Conservation (phyloP, 2,888 invertebrate genomes). For the Mechanitis mazaeus region DNA sequence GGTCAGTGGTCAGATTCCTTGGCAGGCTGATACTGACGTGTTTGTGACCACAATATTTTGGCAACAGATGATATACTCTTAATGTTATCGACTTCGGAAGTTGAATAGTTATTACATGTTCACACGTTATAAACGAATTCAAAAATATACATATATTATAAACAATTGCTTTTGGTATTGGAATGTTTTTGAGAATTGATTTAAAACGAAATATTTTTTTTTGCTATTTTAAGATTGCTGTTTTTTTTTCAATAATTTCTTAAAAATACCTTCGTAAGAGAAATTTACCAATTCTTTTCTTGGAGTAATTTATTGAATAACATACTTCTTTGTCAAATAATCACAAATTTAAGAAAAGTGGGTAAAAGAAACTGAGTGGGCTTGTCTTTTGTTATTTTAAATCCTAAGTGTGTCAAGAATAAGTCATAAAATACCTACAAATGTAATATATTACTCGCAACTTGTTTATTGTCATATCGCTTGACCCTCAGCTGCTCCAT, state of each 20-base stretch:
- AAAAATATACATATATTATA: not conserved
- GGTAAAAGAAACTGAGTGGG: no score
- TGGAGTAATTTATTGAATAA: no score
- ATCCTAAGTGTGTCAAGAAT: conserved; percentile 5
- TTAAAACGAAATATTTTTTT: no score
- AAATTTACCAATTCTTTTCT: no score
- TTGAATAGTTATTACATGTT: conserved; percentile 4
- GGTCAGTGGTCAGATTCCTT: conserved; percentile 9
- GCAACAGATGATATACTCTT: not conserved
- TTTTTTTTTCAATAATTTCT: no score
- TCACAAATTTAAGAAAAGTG: no score
- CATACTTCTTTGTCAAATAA: no score
- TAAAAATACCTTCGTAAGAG: no score
- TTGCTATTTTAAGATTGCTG: no score
- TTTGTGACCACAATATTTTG: conserved; percentile 8
- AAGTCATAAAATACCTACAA: not conserved
- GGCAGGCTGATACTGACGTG: conserved; percentile 12
- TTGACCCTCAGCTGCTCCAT: conserved; percentile 18
- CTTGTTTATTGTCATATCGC: conserved; percentile 21
- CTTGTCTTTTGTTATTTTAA: not conserved
- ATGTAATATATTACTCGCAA: not conserved
- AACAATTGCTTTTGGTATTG: no score
- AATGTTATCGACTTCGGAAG: not conserved
- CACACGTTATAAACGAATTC: conserved; percentile 1
- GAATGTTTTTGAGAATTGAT: no score